These are phyloP conservation scores for Tenrec ecaudatus DNA, from an alignment of 2,113 vertebrate genomes.

Conservation along the genomic window DNA sequence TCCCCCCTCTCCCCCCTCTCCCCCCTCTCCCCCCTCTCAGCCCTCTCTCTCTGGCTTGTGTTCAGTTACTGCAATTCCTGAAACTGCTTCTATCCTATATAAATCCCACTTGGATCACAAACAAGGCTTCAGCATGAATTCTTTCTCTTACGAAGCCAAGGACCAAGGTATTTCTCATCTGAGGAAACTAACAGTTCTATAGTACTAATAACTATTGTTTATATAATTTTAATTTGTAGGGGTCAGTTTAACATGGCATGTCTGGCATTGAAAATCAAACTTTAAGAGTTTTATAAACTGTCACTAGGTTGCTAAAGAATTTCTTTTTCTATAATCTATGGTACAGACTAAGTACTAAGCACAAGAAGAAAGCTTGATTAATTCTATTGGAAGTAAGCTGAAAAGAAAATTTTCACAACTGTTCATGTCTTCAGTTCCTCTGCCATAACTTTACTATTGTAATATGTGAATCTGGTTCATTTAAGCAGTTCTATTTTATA, in stretches of 20 bases:
- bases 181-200: constrained; percentile 81
- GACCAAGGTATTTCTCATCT: too few relatives aligned
- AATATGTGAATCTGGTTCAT: constrained; percentile 86
- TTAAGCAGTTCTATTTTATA: constrained; percentile 82
- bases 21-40: too few relatives aligned
- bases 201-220: constrained; percentile 87
- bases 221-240: constrained; percentile 90
- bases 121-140: too few relatives aligned
- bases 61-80: too few relatives aligned
- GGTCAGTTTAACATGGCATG: constrained; percentile 88
- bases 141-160: too few relatives aligned
- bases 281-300: constrained; percentile 91
- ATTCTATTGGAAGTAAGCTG: constrained; percentile 87
- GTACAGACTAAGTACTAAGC: constrained; percentile 89
- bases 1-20: too few relatives aligned
- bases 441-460: constrained; percentile 83
- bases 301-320: constrained; percentile 92
- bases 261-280: constrained; percentile 88
- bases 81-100: too few relatives aligned
- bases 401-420: constrained; percentile 87
- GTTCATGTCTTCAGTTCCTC: constrained; percentile 83
- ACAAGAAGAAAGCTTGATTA: constrained; percentile 87
- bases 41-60: too few relatives aligned
- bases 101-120: too few relatives aligned
- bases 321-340: constrained; percentile 92